Conservation (phyloP, 2,797 vertebrate genomes). For the Buceros bicornis region DNA sequence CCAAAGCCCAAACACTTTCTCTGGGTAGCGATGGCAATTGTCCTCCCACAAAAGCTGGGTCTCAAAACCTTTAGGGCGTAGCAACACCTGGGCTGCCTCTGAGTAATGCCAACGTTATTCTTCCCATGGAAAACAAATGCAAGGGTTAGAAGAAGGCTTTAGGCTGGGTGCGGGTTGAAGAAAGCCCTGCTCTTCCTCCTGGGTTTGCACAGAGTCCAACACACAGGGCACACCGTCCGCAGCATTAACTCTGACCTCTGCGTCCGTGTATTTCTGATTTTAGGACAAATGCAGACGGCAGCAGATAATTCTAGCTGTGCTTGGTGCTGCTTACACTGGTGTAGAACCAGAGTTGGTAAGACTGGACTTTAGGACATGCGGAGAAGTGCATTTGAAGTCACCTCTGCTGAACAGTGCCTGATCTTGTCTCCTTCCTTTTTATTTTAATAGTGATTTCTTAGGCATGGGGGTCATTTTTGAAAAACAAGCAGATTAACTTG, state of each 20-base stretch:
- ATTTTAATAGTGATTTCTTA: background rate
- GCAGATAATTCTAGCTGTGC: background rate
- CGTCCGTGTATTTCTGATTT: background rate
- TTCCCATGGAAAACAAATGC: background rate
- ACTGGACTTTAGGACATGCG: background rate
- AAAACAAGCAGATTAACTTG: background rate
- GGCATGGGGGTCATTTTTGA: background rate
- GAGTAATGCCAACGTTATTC: background rate
- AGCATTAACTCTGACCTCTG: background rate
- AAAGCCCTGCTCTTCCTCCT: background rate
- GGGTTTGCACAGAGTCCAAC: background rate
- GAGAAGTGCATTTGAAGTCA: background rate
- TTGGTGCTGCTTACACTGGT: background rate
- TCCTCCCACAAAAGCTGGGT: background rate
- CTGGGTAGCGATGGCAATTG: background rate
- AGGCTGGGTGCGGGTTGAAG: background rate
- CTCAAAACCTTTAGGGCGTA: background rate
- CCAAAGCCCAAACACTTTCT: background rate
- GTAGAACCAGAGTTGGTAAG: background rate
- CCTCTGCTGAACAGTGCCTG: background rate
- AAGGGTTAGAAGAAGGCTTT: background rate
- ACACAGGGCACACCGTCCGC: fast-evolving
- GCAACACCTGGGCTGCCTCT: background rate
- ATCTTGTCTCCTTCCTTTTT: background rate
- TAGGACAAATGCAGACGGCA: background rate